phyloP scores from a whole-genome alignment of 2,888 invertebrate genomes.

The Torymus aiolomorphi region DNA sequence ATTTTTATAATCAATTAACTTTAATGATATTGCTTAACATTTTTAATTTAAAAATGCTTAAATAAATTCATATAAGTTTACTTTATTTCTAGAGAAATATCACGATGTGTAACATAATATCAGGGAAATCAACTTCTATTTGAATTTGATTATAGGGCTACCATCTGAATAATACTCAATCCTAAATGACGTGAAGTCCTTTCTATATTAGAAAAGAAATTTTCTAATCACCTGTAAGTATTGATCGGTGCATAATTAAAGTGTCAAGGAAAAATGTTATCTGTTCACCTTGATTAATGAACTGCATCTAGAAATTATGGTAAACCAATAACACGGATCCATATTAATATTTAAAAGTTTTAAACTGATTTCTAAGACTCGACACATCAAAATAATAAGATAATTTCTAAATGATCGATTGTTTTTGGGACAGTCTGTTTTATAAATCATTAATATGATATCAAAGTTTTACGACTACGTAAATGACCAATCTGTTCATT shows the following conservation, averaged over 20 bases:
- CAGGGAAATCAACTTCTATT: too few species aligned
- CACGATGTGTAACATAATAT: too few species aligned
- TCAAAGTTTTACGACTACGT: slow-evolving; percentile 1
- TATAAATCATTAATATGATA: slow-evolving; percentile 9
- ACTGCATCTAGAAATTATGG: not conserved
- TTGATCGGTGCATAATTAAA: slow-evolving; percentile 2
- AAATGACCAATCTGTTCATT: not conserved
- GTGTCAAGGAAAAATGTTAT: not conserved
- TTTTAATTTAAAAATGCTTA: too few species aligned
- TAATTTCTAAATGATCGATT: too few species aligned
- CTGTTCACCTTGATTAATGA: slow-evolving; percentile 10
- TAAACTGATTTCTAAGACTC: slow-evolving; percentile 4
- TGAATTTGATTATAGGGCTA: too few species aligned
- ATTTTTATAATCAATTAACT: too few species aligned
- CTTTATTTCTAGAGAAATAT: too few species aligned
- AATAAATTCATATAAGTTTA: too few species aligned
- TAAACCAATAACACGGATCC: not conserved
- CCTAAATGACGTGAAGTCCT: too few species aligned
- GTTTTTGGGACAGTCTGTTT: not conserved
- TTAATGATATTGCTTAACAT: too few species aligned
- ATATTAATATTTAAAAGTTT: slow-evolving; percentile 8
- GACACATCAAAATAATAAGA: slow-evolving; percentile 21
- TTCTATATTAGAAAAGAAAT: not conserved
- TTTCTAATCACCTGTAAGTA: not conserved
- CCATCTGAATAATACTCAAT: not conserved